Evolutionary conservation across 2,888 invertebrate species (phyloP).

Genomic region (Chrysotoxum bicinctum): DNA sequence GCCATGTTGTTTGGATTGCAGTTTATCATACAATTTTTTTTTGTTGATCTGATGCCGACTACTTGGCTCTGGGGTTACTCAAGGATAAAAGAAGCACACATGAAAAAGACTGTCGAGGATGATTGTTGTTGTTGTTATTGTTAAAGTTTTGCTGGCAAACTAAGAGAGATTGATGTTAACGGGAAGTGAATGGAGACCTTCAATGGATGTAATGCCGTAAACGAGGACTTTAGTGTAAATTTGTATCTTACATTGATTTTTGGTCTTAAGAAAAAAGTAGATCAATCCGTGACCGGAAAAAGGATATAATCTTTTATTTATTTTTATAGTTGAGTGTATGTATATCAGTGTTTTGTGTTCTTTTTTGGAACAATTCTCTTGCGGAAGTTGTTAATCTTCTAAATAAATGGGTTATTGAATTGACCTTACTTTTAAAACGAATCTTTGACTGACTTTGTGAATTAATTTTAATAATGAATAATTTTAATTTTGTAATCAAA

Average conservation of each 20-base stretch:
- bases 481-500: too few species aligned
- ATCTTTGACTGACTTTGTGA: too few species aligned
- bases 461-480: too few species aligned
- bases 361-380: constrained; percentile 8
- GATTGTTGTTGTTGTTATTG: constrained; percentile 35
- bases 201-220: constrained; percentile 24
- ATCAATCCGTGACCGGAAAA: constrained; percentile 64
- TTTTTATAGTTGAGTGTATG: background rate
- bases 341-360: constrained; percentile 3
- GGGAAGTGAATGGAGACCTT: constrained; percentile 78
- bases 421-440: background rate
- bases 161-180: constrained; percentile 80
- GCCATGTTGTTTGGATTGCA: constrained; percentile 80
- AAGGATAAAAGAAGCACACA: constrained; percentile 29
- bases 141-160: constrained; percentile 25
- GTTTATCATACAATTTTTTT: constrained; percentile 75
- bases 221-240: constrained; percentile 45
- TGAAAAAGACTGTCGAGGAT: constrained; percentile 23
- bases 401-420: background rate
- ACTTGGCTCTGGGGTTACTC: constrained; percentile 44
- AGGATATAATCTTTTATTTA: constrained; percentile 47
- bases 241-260: constrained; percentile 48
- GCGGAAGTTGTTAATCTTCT: constrained; percentile 60
- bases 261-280: constrained; percentile 64
- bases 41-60: background rate